These are phyloP conservation scores for Syrphus vitripennis DNA, from an alignment of 2,888 invertebrate genomes.

Conservation along the genomic window DNA sequence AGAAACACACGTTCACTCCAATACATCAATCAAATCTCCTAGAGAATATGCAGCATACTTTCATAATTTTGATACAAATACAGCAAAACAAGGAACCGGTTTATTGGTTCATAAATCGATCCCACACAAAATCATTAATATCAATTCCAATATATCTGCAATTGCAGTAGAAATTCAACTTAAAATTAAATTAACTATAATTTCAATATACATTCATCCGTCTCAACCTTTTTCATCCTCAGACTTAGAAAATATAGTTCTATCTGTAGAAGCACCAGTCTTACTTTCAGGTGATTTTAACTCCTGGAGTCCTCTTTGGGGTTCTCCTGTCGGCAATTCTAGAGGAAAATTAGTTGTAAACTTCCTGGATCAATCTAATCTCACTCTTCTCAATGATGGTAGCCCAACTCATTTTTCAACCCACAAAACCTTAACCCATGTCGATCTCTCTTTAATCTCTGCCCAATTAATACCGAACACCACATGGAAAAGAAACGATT, in stretches of 20 bases:
- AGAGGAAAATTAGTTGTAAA: conserved; percentile 34
- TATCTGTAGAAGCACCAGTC: neutral
- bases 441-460: conserved; percentile 19
- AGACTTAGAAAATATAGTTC: neutral
- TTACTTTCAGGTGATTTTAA: no score
- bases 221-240: neutral
- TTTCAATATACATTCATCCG: conserved; percentile 31
- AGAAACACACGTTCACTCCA: neutral
- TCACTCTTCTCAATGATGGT: conserved; percentile 24
- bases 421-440: conserved; percentile 16
- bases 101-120: conserved; percentile 6
- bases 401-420: no score
- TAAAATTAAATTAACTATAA: conserved; percentile 17
- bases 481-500: neutral
- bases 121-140: conserved; percentile 39
- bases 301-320: conserved; percentile 48
- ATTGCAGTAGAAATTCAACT: conserved; percentile 37
- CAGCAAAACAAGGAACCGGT: neutral
- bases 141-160: conserved; percentile 1
- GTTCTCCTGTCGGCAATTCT: conserved; percentile 9
- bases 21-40: neutral
- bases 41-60: neutral
- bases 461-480: conserved; percentile 1
- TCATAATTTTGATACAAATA: neutral
- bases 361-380: neutral